phyloP scores from a whole-genome alignment of 2,797 vertebrate genomes.

The Peromyscus aztecus region DNA sequence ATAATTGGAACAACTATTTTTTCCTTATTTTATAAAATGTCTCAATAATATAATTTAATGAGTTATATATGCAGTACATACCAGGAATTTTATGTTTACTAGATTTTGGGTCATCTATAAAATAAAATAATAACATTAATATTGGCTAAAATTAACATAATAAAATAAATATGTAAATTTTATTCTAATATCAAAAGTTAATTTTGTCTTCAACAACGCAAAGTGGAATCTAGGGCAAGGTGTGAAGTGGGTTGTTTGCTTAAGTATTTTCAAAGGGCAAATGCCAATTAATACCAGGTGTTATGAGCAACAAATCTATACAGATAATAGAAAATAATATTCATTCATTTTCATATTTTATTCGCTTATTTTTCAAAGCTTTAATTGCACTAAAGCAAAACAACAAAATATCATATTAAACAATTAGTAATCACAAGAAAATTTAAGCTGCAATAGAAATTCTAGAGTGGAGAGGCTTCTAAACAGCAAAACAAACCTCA shows the following conservation, averaged over 20 bases:
- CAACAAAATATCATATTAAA: background rate
- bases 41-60: background rate
- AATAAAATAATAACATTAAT: background rate
- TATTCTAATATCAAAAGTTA: background rate
- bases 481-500: background rate
- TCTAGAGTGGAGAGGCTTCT: background rate
- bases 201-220: background rate
- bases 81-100: background rate
- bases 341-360: background rate
- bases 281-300: background rate
- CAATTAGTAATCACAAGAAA: background rate
- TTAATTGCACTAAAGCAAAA: background rate
- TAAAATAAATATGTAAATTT: background rate
- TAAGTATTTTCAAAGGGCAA: background rate
- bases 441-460: background rate
- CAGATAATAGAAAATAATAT: background rate
- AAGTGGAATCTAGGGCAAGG: background rate
- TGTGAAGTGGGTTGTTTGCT: background rate
- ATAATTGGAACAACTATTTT: background rate
- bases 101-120: background rate
- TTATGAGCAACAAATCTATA: background rate
- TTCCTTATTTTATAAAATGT: background rate
- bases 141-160: background rate
- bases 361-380: background rate
- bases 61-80: background rate